Conservation (phyloP, 2,888 invertebrate species). For the Tenthredo scrophulariae region DNA sequence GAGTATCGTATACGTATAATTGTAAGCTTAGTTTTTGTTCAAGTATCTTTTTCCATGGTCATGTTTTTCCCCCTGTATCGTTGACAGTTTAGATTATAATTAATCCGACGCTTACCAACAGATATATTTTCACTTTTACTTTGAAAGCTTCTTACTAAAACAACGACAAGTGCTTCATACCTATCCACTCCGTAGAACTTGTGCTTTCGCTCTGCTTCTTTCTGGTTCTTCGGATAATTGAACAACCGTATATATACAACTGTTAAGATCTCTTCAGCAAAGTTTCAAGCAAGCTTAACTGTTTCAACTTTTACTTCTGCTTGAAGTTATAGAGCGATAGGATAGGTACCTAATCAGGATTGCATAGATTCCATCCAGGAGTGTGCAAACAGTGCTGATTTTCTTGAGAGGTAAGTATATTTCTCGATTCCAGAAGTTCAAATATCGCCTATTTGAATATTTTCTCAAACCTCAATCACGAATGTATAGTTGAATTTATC, state of each 20-base stretch:
- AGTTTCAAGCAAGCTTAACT: conserved; percentile 17
- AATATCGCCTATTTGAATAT: neutral
- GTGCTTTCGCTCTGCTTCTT: neutral
- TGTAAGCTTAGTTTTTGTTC: neutral
- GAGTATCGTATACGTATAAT: neutral
- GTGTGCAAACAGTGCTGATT: conserved; percentile 1
- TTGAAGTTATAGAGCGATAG: neutral
- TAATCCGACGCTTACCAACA: neutral
- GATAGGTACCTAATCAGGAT: conserved; percentile 4
- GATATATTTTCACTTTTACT: neutral
- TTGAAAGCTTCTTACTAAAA: neutral
- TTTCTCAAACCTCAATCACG: neutral
- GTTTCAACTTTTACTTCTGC: neutral
- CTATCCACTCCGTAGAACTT: neutral
- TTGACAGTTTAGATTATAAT: neutral
- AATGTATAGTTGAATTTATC: neutral
- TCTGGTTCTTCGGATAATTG: conserved; percentile 4
- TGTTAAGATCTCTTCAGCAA: neutral
- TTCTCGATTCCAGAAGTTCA: conserved; percentile 5
- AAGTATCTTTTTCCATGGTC: neutral
- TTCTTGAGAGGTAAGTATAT: neutral
- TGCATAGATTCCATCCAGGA: conserved; percentile 19
- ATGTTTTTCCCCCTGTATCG: neutral
- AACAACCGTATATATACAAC: conserved; percentile 13
- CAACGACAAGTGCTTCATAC: neutral